phyloP scores from a whole-genome alignment of 2,888 invertebrate species.

The Thecocarcelia acutangulata region DNA sequence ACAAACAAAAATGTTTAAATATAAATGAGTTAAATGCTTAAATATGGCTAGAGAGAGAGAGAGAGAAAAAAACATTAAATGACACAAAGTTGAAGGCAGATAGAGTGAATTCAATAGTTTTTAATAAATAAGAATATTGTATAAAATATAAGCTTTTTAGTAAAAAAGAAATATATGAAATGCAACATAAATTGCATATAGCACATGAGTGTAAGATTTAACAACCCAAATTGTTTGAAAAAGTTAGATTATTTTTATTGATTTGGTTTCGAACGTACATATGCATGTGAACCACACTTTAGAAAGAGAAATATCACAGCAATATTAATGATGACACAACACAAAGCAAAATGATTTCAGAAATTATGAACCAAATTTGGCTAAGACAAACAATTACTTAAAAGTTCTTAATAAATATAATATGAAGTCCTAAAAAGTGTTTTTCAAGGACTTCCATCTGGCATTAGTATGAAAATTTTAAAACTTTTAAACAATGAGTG shows the following conservation, averaged over 20 bases:
- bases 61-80: conserved; percentile 42
- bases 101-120: conserved; percentile 26
- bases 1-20: conserved; percentile 49
- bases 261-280: neutral
- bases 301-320: conserved; percentile 33
- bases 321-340: conserved; percentile 14
- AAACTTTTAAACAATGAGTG: neutral
- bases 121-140: neutral
- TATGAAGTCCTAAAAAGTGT: neutral
- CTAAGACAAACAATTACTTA: neutral
- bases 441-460: no score
- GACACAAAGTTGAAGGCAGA: conserved; percentile 35
- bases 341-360: conserved; percentile 22
- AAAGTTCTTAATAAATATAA: neutral
- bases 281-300: conserved; percentile 53
- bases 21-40: conserved; percentile 53
- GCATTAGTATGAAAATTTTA: no score
- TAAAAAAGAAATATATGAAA: conserved; percentile 11
- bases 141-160: conserved; percentile 30
- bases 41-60: conserved; percentile 32
- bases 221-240: no score
- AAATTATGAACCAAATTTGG: conserved; percentile 11
- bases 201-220: neutral
- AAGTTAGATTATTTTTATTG: no score
- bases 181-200: conserved; percentile 25